Evolutionary conservation across 2,113 vertebrate genomes (phyloP).

Genomic region (Oryzias celebensis): DNA sequence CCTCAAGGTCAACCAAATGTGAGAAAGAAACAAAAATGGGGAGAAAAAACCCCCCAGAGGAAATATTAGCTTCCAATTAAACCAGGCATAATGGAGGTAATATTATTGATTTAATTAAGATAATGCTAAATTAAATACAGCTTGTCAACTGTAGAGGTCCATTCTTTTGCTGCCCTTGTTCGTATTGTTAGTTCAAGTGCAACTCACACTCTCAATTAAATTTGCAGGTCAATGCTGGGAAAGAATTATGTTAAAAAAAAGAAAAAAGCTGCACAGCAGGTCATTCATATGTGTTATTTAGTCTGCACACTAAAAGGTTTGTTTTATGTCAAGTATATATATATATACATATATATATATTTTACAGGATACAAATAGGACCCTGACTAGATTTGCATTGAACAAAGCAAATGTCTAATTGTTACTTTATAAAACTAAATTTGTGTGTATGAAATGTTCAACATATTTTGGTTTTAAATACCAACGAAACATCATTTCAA

Average conservation of each 20-base stretch:
- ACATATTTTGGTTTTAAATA: too few relatives aligned
- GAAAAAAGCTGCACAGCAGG: neutral
- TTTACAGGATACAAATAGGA: too few relatives aligned
- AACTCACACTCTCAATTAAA: constrained; percentile 24
- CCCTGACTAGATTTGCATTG: too few relatives aligned
- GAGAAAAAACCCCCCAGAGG: constrained; percentile 21
- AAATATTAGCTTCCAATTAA: constrained; percentile 60
- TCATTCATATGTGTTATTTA: neutral
- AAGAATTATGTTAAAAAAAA: neutral
- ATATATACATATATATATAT: too few relatives aligned
- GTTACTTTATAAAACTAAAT: too few relatives aligned
- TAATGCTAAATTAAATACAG: constrained; percentile 44
- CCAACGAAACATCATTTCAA: too few relatives aligned
- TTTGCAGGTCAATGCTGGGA: constrained; percentile 1
- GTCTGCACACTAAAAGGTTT: neutral
- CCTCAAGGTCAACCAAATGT: constrained; percentile 65
- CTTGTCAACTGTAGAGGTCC: constrained; percentile 15
- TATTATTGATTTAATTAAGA: constrained; percentile 73
- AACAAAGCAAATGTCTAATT: too few relatives aligned
- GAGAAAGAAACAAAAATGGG: constrained; percentile 46
- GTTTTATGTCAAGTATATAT: neutral
- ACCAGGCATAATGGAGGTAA: constrained; percentile 57
- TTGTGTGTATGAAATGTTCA: too few relatives aligned
- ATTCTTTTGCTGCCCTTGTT: constrained; percentile 19
- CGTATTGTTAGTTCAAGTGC: constrained; percentile 4